phyloP scores from a whole-genome alignment of 2,888 invertebrate genomes.

The Chrysotoxum bicinctum region DNA sequence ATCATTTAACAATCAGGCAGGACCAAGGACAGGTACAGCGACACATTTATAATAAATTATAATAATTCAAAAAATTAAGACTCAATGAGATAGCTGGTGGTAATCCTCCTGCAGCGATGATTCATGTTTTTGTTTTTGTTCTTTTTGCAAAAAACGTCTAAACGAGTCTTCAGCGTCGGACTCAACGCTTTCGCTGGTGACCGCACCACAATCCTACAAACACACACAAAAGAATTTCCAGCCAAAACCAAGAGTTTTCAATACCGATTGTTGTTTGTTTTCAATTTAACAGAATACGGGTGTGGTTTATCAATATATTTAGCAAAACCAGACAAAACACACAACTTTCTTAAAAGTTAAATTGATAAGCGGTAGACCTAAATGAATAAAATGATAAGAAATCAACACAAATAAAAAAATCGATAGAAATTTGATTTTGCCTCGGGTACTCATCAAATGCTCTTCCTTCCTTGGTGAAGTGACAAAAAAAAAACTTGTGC shows the following conservation, averaged over 20 bases:
- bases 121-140: not conserved
- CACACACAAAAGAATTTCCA: slow-evolving; percentile 25
- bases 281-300: slow-evolving; percentile 52
- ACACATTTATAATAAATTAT: not conserved
- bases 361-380: slow-evolving; percentile 11
- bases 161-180: not conserved
- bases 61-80: not conserved
- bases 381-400: slow-evolving; percentile 24
- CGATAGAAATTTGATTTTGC: slow-evolving; percentile 1
- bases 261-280: slow-evolving; percentile 53
- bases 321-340: not conserved
- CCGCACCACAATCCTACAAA: not conserved
- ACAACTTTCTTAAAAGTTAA: not conserved
- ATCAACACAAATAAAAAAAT: slow-evolving; percentile 10
- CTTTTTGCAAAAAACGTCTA: not conserved
- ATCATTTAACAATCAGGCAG: not conserved
- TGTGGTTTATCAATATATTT: slow-evolving; percentile 48
- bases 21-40: not conserved
- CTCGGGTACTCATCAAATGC: not conserved
- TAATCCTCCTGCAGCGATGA: not conserved
- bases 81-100: not conserved
- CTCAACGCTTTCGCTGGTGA: not conserved
- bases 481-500: slow-evolving; percentile 24
- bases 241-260: slow-evolving; percentile 12
- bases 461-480: not conserved